These are phyloP conservation scores for Pseudochromis fuscus DNA, from an alignment of 2,797 vertebrate genomes.

Conservation along the genomic window DNA sequence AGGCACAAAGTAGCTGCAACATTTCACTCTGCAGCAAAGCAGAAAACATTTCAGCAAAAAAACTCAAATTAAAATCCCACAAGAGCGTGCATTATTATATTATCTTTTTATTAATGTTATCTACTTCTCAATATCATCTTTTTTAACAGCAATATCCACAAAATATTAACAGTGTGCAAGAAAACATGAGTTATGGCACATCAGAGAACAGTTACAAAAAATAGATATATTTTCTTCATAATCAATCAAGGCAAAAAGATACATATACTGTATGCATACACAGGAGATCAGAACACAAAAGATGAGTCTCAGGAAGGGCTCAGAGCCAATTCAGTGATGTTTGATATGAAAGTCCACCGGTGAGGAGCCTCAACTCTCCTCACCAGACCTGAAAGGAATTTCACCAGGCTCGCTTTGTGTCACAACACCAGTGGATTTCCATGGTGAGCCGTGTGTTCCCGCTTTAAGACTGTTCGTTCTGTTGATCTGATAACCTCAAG, in stretches of 20 bases:
- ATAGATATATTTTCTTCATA: slow-evolving; percentile 87
- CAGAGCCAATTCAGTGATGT: slow-evolving; percentile 67
- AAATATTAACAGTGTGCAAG: slow-evolving; percentile 90
- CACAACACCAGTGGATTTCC: slow-evolving; percentile 56
- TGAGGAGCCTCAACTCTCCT: slow-evolving; percentile 66
- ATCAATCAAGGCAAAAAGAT: slow-evolving; percentile 88
- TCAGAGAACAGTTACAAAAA: slow-evolving; percentile 88
- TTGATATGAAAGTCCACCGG: slow-evolving; percentile 70
- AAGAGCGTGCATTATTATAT: slow-evolving; percentile 66
- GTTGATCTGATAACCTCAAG: slow-evolving; percentile 61
- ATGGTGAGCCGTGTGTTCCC: slow-evolving; percentile 44
- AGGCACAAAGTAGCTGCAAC: too few species aligned
- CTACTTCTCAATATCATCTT: slow-evolving; percentile 84
- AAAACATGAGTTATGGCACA: slow-evolving; percentile 88
- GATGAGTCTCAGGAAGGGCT: slow-evolving; percentile 77
- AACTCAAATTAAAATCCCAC: slow-evolving; percentile 10
- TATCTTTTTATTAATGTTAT: slow-evolving; percentile 83
- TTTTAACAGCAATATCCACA: slow-evolving; percentile 90
- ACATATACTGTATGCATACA: slow-evolving; percentile 83
- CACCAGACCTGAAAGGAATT: slow-evolving; percentile 37
- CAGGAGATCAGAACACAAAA: slow-evolving; percentile 83
- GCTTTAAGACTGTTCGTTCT: slow-evolving; percentile 60
- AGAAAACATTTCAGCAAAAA: not conserved
- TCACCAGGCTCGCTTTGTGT: slow-evolving; percentile 31
- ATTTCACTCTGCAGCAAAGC: too few species aligned